Conservation (phyloP, 2,797 vertebrate genomes). For the Hephaestus fuliginosus region DNA sequence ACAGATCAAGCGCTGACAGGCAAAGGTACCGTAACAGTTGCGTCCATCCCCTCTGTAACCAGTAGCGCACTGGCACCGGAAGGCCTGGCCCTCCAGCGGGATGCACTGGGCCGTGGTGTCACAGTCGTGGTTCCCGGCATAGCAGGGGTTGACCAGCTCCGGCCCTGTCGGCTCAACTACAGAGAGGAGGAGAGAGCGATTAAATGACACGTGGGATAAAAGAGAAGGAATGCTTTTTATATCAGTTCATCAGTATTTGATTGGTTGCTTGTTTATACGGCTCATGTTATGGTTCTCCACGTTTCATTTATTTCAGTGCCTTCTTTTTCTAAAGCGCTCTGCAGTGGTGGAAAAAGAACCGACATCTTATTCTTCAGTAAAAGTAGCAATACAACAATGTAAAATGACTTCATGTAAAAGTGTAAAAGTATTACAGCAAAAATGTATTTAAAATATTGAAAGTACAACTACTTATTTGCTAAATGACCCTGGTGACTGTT, state of each 20-base stretch:
- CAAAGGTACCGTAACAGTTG: conserved; percentile 88
- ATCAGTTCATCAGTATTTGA: not conserved
- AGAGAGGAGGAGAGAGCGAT: conserved; percentile 7
- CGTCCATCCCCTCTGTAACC: conserved; percentile 90
- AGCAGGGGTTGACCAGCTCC: conserved; percentile 89
- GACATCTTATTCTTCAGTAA: too few species aligned
- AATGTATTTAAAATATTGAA: too few species aligned
- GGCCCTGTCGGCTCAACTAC: conserved; percentile 61
- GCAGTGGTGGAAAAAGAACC: too few species aligned
- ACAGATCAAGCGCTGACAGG: not conserved
- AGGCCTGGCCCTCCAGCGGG: conserved; percentile 85
- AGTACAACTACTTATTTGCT: too few species aligned
- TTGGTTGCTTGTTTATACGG: not conserved
- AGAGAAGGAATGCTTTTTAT: not conserved
- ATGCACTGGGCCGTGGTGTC: conserved; percentile 89
- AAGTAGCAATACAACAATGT: not conserved
- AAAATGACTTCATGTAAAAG: not conserved
- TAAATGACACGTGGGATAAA: not conserved
- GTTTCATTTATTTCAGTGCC: not conserved
- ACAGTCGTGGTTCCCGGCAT: conserved; percentile 88
- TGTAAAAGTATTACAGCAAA: not conserved
- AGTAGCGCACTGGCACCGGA: conserved; percentile 89
- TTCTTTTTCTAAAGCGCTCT: too few species aligned
- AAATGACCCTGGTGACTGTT: not conserved
- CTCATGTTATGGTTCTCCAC: not conserved